Conservation (phyloP, 2,888 invertebrate species). For the Acanthoscelides obtectus region DNA sequence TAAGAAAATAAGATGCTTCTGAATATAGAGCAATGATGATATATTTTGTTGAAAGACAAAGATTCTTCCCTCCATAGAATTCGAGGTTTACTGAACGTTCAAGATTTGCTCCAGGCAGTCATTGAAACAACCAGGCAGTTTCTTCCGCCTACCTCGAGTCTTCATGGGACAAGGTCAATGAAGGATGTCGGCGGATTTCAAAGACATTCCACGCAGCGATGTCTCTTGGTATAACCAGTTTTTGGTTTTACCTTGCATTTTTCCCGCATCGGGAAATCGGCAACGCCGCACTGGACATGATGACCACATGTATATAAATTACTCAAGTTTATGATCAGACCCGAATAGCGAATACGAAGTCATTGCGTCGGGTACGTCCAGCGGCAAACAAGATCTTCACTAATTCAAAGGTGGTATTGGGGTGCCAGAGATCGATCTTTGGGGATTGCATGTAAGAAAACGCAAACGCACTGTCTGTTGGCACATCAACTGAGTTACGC, state of each 20-base stretch:
- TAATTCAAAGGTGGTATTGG: constrained; percentile 4
- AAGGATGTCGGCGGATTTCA: no score
- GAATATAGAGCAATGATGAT: no score
- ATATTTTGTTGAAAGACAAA: no score
- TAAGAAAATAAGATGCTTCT: no score
- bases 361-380: constrained; percentile 45
- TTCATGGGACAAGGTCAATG: no score
- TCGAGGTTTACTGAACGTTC: no score
- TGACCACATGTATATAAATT: constrained; percentile 45
- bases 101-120: no score
- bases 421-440: neutral
- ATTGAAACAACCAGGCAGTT: no score
- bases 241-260: neutral
- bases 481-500: neutral
- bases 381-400: constrained; percentile 11
- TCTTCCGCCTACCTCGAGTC: no score
- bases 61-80: no score
- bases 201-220: no score
- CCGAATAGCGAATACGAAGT: constrained; percentile 42
- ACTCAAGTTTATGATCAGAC: constrained; percentile 49
- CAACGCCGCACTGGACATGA: neutral
- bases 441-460: neutral
- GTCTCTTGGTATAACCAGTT: neutral
- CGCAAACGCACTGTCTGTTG: neutral
- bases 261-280: neutral